Evolutionary conservation across 2,797 vertebrate genomes (phyloP).

Genomic region (Poeciliopsis infans): DNA sequence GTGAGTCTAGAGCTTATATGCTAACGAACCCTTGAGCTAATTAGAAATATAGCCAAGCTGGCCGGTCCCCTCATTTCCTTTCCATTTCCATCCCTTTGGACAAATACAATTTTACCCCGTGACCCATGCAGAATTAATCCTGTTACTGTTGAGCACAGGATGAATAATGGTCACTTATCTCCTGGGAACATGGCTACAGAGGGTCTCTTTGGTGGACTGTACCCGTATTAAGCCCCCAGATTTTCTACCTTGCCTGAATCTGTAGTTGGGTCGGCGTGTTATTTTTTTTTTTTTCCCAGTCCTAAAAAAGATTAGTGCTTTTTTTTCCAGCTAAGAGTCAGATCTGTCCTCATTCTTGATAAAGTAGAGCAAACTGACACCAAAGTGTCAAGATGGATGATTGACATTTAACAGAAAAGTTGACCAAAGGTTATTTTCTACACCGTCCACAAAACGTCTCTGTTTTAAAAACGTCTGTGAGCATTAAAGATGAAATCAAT

Average conservation of each 20-base stretch:
- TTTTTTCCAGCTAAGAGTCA: conserved; percentile 18
- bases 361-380: conserved; percentile 14
- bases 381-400: neutral
- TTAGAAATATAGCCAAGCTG: conserved; percentile 74
- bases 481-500: neutral
- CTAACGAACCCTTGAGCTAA: conserved; percentile 76
- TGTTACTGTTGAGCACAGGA: conserved; percentile 76
- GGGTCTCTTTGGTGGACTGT: conserved; percentile 42
- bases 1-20: conserved; percentile 53
- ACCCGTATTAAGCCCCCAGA: conserved; percentile 22
- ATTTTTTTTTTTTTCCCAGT: conserved; percentile 4
- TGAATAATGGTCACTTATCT: conserved; percentile 79
- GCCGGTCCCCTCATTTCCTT: conserved; percentile 64
- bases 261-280: conserved; percentile 25
- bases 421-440: neutral
- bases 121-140: conserved; percentile 75
- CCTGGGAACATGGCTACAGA: conserved; percentile 57
- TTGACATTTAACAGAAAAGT: neutral
- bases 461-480: neutral
- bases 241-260: conserved; percentile 45
- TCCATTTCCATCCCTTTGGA: conserved; percentile 62
- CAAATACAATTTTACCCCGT: conserved; percentile 75
- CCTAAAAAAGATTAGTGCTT: conserved; percentile 20
- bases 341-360: conserved; percentile 33
- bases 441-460: neutral